Base-by-base conservation (phyloP, 2,797 vertebrate species). In the Cyclopterus lumpus region DNA sequence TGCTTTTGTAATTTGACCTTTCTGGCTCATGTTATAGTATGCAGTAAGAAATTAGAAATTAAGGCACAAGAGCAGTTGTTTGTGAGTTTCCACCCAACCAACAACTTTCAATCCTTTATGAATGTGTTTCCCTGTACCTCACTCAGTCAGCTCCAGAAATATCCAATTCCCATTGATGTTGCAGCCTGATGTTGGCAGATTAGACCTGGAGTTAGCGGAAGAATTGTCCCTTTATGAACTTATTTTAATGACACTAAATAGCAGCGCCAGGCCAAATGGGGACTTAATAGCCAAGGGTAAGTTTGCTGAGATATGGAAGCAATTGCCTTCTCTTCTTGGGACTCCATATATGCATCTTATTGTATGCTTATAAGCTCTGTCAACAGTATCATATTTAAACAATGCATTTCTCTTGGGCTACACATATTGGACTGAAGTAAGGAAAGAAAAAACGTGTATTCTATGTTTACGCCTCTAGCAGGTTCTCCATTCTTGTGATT, bases 221-320 rank as follows among this genome's bases (percentile, higher is more conserved):
- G 80, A 85, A 53, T 61, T 63, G 70, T 84, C 77, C 73, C 71
- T 79, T 80, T 85, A 83, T 67, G 81, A 81, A 82, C 64, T 55
- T 44, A 54, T 75, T 72, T 74, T 89, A 84, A 89, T 85, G 67
- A 74, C 76, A 69, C 67, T 65, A 88, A 90, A 89, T 85, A 66
- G 64, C 71, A 72, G 68, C 73, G 78, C 60, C 73, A 73, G 55
- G 36, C 51, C 85, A 88, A 92, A 87, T 86, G 57, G 51, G 48
- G 67, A 68, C 55, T 64, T 74, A 74, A 81, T 87, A 78, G 84
- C 81, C 69, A 77, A 76, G 75, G 73, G 88, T 88, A 93, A 92
- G 87, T 91, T 92, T 91, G 63, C 73, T 51, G 80, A 75, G 84
- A 89, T 92, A 86, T 87, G 75, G 73, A 83, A 67, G 80, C 48